Evolutionary conservation across 2,797 vertebrate species (phyloP), one percentile per base, ranked within the genome.

Genomic region (Sternarchorhynchus goeldii): DNA sequence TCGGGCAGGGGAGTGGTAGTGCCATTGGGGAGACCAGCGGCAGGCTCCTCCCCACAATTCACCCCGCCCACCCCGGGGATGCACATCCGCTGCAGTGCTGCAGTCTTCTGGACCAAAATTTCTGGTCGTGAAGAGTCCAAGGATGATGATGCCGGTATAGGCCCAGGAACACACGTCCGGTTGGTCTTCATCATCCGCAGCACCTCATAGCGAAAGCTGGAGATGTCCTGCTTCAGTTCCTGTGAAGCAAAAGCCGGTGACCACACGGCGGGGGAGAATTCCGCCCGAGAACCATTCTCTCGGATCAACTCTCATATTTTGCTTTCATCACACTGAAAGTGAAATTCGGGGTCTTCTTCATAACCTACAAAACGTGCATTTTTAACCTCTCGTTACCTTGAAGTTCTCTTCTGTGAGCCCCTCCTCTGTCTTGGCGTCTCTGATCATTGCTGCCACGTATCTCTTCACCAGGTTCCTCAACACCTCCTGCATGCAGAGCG

Each of bases 171-270:
- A 21, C 92, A 86, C 0, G 66, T 62, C 32, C 18, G 70, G 86
- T 92, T 96, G 84, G 93, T 92, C 89, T 93, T 95, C 85, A 98
- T 92, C 88, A 99, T 92, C 73, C 96, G 96, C 81, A 99, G 87
- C 20, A 99, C 96, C 90, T 99, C 97, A 87, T 95, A 99, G 79
- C 98, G 96, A 88, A 99, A 99, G 80, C 98, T 99, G 76, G 97
- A 99, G 88, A 99, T 99, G 87, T 99, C 96, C 87, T 99, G 97
- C 84, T 99, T 99, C 62, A 99, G 92, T 85, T 99, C 98, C 98
- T 99, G 66, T 76, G 45, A 81, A 73, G 73, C 68, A 55, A 79
- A 6, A 64, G 63, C 12, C 16, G 12, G 29, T 74, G 25, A 66
- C 2, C n/a, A 36, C 17, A 12, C 10, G 1, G 45, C 12, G 8